Conservation (phyloP, 2,888 invertebrate genomes). For the Psylliodes chrysocephalus region DNA sequence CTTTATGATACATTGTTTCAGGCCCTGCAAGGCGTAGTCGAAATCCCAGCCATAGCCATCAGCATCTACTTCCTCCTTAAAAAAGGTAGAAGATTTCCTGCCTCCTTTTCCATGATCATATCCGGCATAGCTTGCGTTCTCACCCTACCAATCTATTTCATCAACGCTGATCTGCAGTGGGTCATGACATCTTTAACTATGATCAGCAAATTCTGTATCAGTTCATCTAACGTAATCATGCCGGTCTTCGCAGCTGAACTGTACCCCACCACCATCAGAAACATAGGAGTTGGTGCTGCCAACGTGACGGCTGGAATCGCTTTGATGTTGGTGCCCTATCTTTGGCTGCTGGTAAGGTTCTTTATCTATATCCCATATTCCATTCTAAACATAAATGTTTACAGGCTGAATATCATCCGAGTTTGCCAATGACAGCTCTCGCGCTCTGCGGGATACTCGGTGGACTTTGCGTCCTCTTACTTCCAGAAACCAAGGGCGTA, state of each 20-base stretch:
- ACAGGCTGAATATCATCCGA: slow-evolving; percentile 73
- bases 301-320: slow-evolving; percentile 82
- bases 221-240: slow-evolving; percentile 81
- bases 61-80: slow-evolving; percentile 81
- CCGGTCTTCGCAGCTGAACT: slow-evolving; percentile 83
- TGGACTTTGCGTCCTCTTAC: slow-evolving; percentile 76
- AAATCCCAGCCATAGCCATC: slow-evolving; percentile 80
- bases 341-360: slow-evolving; percentile 76
- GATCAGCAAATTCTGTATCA: slow-evolving; percentile 83
- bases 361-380: not conserved
- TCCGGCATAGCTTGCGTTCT: slow-evolving; percentile 76
- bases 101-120: slow-evolving; percentile 74
- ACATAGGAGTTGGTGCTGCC: slow-evolving; percentile 80
- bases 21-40: slow-evolving; percentile 77
- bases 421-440: slow-evolving; percentile 77
- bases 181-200: slow-evolving; percentile 78
- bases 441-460: slow-evolving; percentile 77
- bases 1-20: too few species aligned
- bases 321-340: slow-evolving; percentile 79
- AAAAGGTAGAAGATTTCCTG: slow-evolving; percentile 77
- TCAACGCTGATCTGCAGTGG: slow-evolving; percentile 71
- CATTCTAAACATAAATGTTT: too few species aligned
- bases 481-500: slow-evolving; percentile 79
- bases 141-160: slow-evolving; percentile 67
- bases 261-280: slow-evolving; percentile 82